Base-by-base conservation (phyloP, 2,888 invertebrate genomes). In the Phortica okadai region DNA sequence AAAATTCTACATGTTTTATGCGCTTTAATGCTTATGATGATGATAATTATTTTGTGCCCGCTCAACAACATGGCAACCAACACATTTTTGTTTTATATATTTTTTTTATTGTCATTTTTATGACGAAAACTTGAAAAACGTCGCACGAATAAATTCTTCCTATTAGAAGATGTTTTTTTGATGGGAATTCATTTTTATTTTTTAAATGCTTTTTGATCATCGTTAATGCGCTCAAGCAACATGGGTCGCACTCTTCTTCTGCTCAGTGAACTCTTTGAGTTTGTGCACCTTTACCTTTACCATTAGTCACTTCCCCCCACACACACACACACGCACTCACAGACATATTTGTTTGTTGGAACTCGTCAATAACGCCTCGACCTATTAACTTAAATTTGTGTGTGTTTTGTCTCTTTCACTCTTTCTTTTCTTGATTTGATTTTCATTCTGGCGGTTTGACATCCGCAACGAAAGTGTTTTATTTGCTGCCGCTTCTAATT, bases 361-460 rank as follows among this genome's bases (percentile, higher is more conserved):
- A 21, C 8, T 14, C 56, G 7, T n/a, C n/a, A 6, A 56, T 41
- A 54, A 66, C 64, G 41, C 64, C 64, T 10, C 64, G 78, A 80
- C 84, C 88, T 86, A 85, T 86, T 85, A 83, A 84, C 82, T 84
- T 87, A 56, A 6, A 11, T 56, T n/a, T 56, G 11, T 56, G 56
- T 45, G 42, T 69, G 8, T 69, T 45, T 7, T 69, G 42, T 70
- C 54, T 11, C 70, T 10, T 70, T 70, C 14, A 54, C 54, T 54
- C 33, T 10, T 16, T 54, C 33, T 10, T 16, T 21, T 59, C 33
- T 25, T 70, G 33, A 42, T 45, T n/a, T 69, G 69, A 25, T 41
- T 11, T 11, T 41, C 41, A 66, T 25, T 25, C 33, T n/a, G 16
- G 33, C 11, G 41, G 64, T 41, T 41, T 16, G 70, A 70, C 70